Evolutionary conservation across 2,797 vertebrate species (phyloP), one percentile per base, ranked within the genome.

Genomic region (Tolypeutes matacus): DNA sequence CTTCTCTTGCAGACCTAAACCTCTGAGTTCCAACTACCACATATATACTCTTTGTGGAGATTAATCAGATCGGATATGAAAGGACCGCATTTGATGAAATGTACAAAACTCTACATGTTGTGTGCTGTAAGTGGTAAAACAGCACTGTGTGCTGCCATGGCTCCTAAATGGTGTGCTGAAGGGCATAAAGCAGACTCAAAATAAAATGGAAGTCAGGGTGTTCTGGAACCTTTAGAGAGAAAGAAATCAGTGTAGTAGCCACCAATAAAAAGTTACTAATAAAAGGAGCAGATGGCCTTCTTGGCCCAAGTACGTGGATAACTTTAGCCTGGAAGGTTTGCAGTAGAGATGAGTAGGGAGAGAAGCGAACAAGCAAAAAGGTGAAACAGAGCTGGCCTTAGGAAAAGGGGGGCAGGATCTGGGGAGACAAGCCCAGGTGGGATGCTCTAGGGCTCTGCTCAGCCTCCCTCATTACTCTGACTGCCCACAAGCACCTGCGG

Each of bases 401-500:
- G 14, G 15, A 34, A 72, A 81, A 72, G 39, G 14, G 25, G 62
- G 31, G 34, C 23, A 23, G 62, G n/a, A 17, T 18, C 11, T 12
- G 13, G 34, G 70, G 53, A 17, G 46, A 15, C 7, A 39, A 20
- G 69, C 15, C 20, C 7, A 9, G 72, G 29, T 12, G 0, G 3
- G 29, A 6, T 18, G 1, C 62, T 18, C 46, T 23, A 34, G 3
- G 56, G 20, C 14, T 42, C 67, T 23, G 46, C 8, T 31, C 23
- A 1, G 31, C 13, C 7, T 20, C 31, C 27, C 7, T 34, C 69
- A 12, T 11, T n/a, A 4, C 36, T 21, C 73, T 29, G 21, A 56
- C 9, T 6, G 1, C 5, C 25, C 49, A 13, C 0, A 18, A 11
- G 56, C 3, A 36, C 25, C 25, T 13, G 8, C 25, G 34, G 72